phyloP scores from a whole-genome alignment of 2,888 invertebrate genomes.

The Cheilosia variabilis region DNA sequence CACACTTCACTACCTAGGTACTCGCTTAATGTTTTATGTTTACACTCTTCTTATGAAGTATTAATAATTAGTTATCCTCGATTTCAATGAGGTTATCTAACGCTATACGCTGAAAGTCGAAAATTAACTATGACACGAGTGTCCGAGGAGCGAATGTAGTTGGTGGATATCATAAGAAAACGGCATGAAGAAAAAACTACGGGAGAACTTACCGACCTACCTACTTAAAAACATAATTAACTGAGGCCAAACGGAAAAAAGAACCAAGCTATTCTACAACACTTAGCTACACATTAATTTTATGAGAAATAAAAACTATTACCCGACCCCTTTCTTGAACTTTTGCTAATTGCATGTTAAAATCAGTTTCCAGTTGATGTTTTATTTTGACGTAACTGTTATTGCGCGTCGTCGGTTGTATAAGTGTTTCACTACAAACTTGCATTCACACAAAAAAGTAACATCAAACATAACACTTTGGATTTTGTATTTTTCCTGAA shows the following conservation, averaged over 20 bases:
- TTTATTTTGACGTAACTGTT: neutral
- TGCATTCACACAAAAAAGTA: neutral
- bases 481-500: neutral
- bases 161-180: no score
- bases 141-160: no score
- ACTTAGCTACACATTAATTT: neutral
- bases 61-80: slow-evolving; percentile 1
- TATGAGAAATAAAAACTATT: neutral
- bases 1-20: neutral
- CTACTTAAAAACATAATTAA: no score
- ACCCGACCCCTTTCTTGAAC: neutral
- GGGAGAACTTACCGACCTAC: no score
- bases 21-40: neutral
- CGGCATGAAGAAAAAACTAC: no score
- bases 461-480: neutral
- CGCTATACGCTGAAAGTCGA: slow-evolving; percentile 18
- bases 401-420: neutral
- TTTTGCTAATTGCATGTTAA: neutral
- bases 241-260: no score
- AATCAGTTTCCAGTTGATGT: slow-evolving; percentile 3
- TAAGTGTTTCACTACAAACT: neutral
- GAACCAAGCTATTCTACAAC: neutral
- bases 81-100: slow-evolving; percentile 23
- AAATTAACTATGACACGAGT: slow-evolving; percentile 2
- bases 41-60: neutral